phyloP scores from a whole-genome alignment of 2,797 vertebrate species.

The Oryzias sinensis region DNA sequence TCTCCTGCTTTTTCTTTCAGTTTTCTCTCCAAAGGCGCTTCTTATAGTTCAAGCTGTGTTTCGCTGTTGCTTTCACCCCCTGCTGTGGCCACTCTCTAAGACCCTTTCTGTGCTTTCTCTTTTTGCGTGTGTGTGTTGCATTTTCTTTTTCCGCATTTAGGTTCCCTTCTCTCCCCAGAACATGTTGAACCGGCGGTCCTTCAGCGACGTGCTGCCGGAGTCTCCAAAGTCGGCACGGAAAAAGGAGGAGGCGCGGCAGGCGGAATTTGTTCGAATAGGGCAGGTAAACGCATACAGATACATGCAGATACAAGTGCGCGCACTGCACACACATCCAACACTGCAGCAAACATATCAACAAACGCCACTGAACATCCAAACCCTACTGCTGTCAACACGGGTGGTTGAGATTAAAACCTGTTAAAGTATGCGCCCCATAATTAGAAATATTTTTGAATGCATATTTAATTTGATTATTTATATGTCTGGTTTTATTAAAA shows the following conservation, averaged over 20 bases:
- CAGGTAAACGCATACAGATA: slow-evolving; percentile 78
- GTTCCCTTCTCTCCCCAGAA: slow-evolving; percentile 89
- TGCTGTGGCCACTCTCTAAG: slow-evolving; percentile 65
- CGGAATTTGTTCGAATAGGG: slow-evolving; percentile 94
- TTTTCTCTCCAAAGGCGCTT: slow-evolving; percentile 14
- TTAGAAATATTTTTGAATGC: no score
- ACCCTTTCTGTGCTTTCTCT: slow-evolving; percentile 49
- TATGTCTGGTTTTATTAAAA: no score
- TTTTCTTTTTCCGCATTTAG: slow-evolving; percentile 64
- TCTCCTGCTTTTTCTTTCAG: slow-evolving; percentile 8
- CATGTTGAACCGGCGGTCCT: slow-evolving; percentile 96
- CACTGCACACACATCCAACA: no score
- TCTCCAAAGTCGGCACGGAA: slow-evolving; percentile 96
- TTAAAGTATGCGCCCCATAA: no score
- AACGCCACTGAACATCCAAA: no score
- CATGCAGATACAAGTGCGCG: neutral
- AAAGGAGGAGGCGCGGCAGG: slow-evolving; percentile 95
- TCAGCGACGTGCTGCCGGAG: slow-evolving; percentile 95
- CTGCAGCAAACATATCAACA: no score
- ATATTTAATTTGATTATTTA: no score
- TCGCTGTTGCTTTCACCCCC: slow-evolving; percentile 39
- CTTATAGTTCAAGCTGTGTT: slow-evolving; percentile 30
- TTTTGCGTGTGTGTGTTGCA: slow-evolving; percentile 14
- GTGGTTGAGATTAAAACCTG: no score
- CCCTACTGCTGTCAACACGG: no score